Evolutionary conservation across 2,888 invertebrate species (phyloP).

Genomic region (Caenorhabditis sinica): DNA sequence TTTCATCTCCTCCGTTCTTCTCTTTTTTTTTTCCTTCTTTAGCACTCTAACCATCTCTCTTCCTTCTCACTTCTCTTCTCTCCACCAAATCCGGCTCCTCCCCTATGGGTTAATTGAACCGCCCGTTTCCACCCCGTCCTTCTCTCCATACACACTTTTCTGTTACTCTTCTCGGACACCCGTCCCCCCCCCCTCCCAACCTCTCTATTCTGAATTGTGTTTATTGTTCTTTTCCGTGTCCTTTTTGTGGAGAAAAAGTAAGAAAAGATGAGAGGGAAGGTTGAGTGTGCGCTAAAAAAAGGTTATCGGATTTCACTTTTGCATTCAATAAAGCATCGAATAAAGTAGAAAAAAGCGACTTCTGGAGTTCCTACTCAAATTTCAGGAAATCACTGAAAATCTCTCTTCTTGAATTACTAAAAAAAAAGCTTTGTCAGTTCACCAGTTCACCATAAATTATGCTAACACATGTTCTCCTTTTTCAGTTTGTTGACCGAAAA

Average conservation of each 20-base stretch:
- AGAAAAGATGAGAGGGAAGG: neutral
- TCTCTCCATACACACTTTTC: neutral
- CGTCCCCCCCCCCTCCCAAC: neutral
- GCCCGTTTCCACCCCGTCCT: slow-evolving; percentile 41
- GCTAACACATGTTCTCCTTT: neutral
- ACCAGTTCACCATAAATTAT: neutral
- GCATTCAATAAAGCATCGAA: neutral
- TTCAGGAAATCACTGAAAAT: no score
- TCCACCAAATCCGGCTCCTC: slow-evolving; percentile 60
- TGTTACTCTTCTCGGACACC: slow-evolving; percentile 24
- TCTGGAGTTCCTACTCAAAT: neutral
- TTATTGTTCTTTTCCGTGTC: slow-evolving; percentile 44
- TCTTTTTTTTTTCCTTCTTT: slow-evolving; percentile 15
- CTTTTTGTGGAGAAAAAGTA: slow-evolving; percentile 16
- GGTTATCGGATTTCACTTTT: slow-evolving; percentile 36
- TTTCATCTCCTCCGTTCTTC: neutral
- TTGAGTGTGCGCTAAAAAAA: slow-evolving; percentile 18
- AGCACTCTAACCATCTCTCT: neutral
- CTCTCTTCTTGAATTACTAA: neutral
- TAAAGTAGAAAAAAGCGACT: slow-evolving; percentile 4
- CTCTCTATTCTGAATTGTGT: slow-evolving; percentile 18
- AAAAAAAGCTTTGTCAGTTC: neutral
- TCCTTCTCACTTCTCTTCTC: neutral
- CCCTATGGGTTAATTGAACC: slow-evolving; percentile 65
- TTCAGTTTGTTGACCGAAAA: slow-evolving; percentile 15